Conservation (phyloP, 2,113 vertebrate genomes). For the Lepisosteus osseus region DNA sequence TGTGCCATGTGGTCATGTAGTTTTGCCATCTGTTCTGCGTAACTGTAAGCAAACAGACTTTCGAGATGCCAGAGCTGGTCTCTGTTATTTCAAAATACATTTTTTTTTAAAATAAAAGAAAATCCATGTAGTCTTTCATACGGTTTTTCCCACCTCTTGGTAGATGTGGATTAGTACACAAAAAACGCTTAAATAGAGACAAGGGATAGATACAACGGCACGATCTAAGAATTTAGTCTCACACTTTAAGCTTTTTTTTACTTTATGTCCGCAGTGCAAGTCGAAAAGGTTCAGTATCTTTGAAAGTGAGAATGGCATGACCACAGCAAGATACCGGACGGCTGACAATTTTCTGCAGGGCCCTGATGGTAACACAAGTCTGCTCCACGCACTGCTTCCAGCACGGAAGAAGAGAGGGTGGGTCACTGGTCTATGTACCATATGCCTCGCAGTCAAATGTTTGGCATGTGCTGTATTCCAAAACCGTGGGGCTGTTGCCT, state of each 20-base stretch:
- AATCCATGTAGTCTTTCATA: not conserved
- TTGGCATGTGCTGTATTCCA: constrained; percentile 45
- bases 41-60: constrained; percentile 56
- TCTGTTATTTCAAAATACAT: constrained; percentile 49
- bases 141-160: constrained; percentile 36
- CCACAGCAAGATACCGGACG: not conserved
- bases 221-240: no score
- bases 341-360: not conserved
- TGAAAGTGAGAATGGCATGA: no score
- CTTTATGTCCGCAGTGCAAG: no score
- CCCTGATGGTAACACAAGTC: not conserved
- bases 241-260: no score
- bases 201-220: constrained; percentile 8
- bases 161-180: constrained; percentile 50
- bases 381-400: not conserved
- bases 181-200: constrained; percentile 37
- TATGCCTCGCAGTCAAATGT: constrained; percentile 61
- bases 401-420: not conserved
- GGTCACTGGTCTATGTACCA: constrained; percentile 42
- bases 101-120: constrained; percentile 39
- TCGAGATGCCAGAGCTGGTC: constrained; percentile 34
- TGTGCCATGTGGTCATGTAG: constrained; percentile 54
- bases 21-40: constrained; percentile 64
- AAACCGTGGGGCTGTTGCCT: constrained; percentile 39
- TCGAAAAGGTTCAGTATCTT: no score